Percentiles rank a stretch among this genome's conserved stretches.
These are phyloP conservation scores for Trissolcus basalis DNA, from an alignment of 1,140 invertebrate genomes.

Conservation along the genomic window DNA sequence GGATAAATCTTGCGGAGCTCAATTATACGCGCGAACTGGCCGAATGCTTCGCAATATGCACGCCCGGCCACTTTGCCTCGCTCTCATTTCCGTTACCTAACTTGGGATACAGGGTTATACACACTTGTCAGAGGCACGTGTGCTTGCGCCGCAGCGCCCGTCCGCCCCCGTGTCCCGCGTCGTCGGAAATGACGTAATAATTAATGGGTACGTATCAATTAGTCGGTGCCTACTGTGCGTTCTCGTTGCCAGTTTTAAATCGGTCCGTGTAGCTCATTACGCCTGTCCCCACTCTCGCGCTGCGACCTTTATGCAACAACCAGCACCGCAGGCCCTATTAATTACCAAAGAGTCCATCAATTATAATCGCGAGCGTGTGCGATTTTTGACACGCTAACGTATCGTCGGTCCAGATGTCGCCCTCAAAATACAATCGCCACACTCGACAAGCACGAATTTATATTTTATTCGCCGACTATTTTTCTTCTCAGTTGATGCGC, in stretches of 20 bases:
- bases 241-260: slow-evolving; percentile 71
- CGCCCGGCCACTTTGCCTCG: slow-evolving; percentile 27
- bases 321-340: slow-evolving; percentile 67
- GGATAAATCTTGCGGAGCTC: slow-evolving; percentile 59
- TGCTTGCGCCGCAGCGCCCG: slow-evolving; percentile 57
- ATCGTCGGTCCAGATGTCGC: slow-evolving; percentile 73
- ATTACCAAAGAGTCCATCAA: slow-evolving; percentile 74
- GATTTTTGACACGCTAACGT: slow-evolving; percentile 75
- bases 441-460: slow-evolving; percentile 32
- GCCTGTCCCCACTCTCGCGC: slow-evolving; percentile 36
- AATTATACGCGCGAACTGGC: slow-evolving; percentile 46
- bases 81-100: slow-evolving; percentile 45
- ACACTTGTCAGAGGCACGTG: slow-evolving; percentile 73
- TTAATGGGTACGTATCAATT: slow-evolving; percentile 76
- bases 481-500: neutral
- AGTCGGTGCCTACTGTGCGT: slow-evolving; percentile 63
- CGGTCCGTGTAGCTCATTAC: slow-evolving; percentile 62
- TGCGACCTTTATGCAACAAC: slow-evolving; percentile 49
- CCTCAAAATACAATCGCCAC: slow-evolving; percentile 44
- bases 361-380: slow-evolving; percentile 64
- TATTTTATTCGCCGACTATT: slow-evolving; percentile 14
- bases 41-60: slow-evolving; percentile 39
- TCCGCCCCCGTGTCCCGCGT: slow-evolving; percentile 58
- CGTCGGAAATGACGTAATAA: slow-evolving; percentile 75
- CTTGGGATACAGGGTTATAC: slow-evolving; percentile 46